phyloP scores from a whole-genome alignment of 1,140 invertebrate species.

The Pygmarrhopalites habei region DNA sequence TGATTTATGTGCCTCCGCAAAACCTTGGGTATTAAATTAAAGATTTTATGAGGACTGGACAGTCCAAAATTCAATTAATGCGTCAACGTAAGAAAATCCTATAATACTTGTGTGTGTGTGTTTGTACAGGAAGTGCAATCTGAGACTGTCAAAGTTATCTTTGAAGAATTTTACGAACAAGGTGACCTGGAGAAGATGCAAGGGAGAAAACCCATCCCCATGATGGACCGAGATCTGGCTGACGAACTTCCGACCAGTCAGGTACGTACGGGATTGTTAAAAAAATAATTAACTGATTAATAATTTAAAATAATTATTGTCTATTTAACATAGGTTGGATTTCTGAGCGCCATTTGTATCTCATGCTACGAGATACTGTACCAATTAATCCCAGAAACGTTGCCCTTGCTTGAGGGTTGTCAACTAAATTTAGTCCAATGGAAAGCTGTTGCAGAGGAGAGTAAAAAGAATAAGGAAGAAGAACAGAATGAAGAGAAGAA shows the following conservation, averaged over 20 bases:
- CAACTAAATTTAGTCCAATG: constrained; percentile 48
- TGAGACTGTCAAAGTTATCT: constrained; percentile 71
- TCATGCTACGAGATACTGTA: constrained; percentile 67
- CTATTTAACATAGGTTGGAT: constrained; percentile 56
- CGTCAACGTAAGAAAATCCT: no score
- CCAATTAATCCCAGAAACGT: constrained; percentile 60
- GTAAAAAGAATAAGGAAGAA: constrained; percentile 27
- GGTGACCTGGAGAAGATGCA: constrained; percentile 41
- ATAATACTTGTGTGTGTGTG: no score
- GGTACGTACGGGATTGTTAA: constrained; percentile 41
- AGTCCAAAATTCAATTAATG: constrained; percentile 50
- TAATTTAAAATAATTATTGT: background rate
- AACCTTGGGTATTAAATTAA: no score
- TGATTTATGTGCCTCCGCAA: constrained; percentile 72
- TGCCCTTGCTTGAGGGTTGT: constrained; percentile 61
- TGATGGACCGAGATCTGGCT: constrained; percentile 71
- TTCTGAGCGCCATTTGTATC: constrained; percentile 68
- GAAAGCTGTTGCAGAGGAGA: constrained; percentile 28
- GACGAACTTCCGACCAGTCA: constrained; percentile 66
- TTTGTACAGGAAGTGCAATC: no score
- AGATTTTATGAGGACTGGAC: no score
- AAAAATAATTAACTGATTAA: background rate
- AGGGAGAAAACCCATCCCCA: constrained; percentile 42
- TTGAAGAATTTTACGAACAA: constrained; percentile 79
- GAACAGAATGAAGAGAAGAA: constrained; percentile 2